Conservation (phyloP, 2,113 vertebrate genomes). For the Lipotes vexillifer region DNA sequence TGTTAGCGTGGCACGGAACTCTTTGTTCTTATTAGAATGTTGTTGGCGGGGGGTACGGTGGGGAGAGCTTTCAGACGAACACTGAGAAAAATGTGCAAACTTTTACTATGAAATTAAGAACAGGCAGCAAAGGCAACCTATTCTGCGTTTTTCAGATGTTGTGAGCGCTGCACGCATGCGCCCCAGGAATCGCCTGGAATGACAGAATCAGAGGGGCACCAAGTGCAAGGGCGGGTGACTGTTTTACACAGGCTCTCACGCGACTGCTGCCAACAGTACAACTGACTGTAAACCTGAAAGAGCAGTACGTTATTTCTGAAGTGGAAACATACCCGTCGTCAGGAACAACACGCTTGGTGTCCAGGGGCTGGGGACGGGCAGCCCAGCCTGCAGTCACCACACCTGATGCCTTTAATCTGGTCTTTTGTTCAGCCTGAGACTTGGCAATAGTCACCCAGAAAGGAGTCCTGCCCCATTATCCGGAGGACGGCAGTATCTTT, state of each 20-base stretch:
- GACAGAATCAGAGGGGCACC: background rate
- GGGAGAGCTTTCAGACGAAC: background rate
- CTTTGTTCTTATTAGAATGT: background rate
- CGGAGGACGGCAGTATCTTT: too few relatives aligned
- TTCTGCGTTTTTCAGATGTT: background rate
- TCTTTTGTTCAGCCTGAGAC: background rate
- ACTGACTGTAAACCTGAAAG: background rate
- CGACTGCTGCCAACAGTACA: background rate
- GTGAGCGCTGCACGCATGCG: fast-evolving
- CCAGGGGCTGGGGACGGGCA: too few relatives aligned
- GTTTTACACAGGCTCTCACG: background rate
- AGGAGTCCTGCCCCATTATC: too few relatives aligned
- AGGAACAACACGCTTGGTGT: background rate
- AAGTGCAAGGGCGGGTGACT: background rate
- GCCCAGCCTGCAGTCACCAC: too few relatives aligned
- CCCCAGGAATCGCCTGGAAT: too few relatives aligned
- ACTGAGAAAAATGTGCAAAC: background rate
- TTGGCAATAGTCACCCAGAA: background rate
- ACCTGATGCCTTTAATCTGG: background rate
- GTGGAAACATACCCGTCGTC: background rate
- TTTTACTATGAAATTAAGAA: background rate
- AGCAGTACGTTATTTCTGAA: background rate
- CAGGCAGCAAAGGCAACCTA: background rate
- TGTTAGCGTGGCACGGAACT: fast-evolving
- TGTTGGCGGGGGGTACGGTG: background rate